Evolutionary conservation across 2,888 invertebrate genomes (phyloP).

Genomic region (Hydriomena furcata): DNA sequence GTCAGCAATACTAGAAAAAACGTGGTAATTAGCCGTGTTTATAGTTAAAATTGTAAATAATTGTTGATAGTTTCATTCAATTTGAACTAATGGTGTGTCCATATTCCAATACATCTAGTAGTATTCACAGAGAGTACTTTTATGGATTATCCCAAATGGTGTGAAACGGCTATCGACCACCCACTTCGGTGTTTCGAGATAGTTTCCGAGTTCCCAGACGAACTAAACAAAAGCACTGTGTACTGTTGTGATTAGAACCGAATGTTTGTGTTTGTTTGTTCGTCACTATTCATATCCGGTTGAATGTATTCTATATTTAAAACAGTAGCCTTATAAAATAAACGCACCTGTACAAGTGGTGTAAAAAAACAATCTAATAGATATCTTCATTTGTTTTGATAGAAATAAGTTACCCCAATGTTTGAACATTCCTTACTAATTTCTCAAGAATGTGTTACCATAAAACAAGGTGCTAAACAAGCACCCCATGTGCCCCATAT

Average conservation of each 20-base stretch:
- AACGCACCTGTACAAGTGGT: background rate
- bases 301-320: slow-evolving; percentile 23
- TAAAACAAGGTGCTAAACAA: slow-evolving; percentile 39
- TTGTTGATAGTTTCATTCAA: no score
- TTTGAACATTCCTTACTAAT: slow-evolving; percentile 22
- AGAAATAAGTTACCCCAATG: slow-evolving; percentile 15
- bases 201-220: slow-evolving; percentile 65
- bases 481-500: slow-evolving; percentile 42
- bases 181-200: slow-evolving; percentile 61
- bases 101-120: slow-evolving; percentile 2
- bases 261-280: slow-evolving; percentile 71
- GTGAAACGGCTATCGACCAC: slow-evolving; percentile 56
- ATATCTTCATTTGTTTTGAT: background rate
- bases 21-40: no score
- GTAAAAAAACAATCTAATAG: no score
- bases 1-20: no score
- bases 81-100: slow-evolving; percentile 1
- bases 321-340: background rate
- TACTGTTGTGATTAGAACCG: slow-evolving; percentile 75
- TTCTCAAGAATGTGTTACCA: slow-evolving; percentile 39
- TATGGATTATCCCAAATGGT: slow-evolving; percentile 27
- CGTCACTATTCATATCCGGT: slow-evolving; percentile 67
- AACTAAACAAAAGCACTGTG: slow-evolving; percentile 79
- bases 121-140: background rate
- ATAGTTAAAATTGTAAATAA: no score